A percentile compares a stretch with the other conserved stretches of the same genome.
These are phyloP conservation scores for Callocephalon fimbriatum DNA, from an alignment of 2,113 vertebrate species.

Conservation along the genomic window DNA sequence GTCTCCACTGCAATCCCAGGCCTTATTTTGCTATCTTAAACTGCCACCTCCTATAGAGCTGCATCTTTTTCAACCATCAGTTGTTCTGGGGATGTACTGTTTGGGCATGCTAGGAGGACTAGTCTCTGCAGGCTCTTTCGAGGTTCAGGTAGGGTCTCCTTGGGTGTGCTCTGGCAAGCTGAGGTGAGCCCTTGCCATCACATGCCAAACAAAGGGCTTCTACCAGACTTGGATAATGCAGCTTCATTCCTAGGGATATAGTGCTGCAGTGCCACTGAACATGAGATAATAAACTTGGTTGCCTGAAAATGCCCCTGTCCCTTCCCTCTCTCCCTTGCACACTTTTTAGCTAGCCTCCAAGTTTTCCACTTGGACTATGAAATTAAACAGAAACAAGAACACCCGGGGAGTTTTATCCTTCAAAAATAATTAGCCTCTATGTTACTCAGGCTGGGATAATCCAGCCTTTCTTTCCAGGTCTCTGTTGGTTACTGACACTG, in stretches of 20 bases:
- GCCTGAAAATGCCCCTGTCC: background rate
- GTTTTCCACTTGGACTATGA: background rate
- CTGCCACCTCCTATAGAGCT: background rate
- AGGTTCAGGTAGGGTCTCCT: background rate
- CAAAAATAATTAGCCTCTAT: background rate
- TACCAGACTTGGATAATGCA: background rate
- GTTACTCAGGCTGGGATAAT: background rate
- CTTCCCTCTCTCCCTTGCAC: background rate
- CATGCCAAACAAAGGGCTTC: background rate
- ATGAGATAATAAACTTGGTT: background rate
- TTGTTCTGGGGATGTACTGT: background rate
- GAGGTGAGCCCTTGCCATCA: background rate
- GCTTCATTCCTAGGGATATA: background rate
- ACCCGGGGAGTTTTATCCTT: background rate
- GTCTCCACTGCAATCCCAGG: background rate
- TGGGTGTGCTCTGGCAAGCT: background rate
- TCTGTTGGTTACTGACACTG: background rate
- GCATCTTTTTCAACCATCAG: background rate
- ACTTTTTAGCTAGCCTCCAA: background rate
- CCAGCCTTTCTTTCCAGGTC: slow-evolving; percentile 12
- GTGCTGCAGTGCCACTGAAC: background rate
- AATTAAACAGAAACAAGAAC: slow-evolving; percentile 28
- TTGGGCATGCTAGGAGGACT: background rate
- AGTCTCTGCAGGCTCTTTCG: background rate
- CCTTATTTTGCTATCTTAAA: background rate